Conservation (phyloP, 2,113 vertebrate genomes). For the Melanerpes aurifrons region DNA sequence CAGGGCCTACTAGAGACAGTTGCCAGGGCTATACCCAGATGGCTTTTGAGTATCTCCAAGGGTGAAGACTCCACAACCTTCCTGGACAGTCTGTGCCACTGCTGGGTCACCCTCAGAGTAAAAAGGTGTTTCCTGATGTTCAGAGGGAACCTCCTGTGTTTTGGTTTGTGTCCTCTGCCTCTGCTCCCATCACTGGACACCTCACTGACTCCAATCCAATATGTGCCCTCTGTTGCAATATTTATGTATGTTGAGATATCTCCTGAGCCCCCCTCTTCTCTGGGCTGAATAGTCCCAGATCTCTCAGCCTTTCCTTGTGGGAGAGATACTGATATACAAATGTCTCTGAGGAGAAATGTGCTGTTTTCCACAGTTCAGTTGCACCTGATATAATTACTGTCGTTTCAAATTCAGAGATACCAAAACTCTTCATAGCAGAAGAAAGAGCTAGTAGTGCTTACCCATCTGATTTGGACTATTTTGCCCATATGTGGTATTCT, state of each 20-base stretch:
- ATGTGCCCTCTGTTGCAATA: not conserved
- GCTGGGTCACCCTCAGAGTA: not conserved
- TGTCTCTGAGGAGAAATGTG: not conserved
- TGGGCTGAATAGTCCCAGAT: not conserved
- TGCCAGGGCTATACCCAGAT: not conserved
- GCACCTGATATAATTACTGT: not conserved
- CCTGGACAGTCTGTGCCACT: not conserved
- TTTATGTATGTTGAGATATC: not conserved
- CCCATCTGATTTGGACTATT: not conserved
- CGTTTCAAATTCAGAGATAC: not conserved
- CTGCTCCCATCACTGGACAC: not conserved
- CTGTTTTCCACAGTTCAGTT: not conserved
- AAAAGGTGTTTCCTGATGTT: not conserved
- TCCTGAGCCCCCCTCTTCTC: not conserved
- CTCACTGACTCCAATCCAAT: not conserved
- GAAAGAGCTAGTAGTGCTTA: not conserved
- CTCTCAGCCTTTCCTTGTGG: not conserved
- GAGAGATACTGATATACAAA: not conserved
- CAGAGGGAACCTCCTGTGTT: not conserved
- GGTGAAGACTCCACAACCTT: not conserved
- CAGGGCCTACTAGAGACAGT: not conserved
- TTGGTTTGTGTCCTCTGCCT: not conserved
- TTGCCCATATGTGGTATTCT: not conserved
- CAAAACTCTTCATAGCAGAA: not conserved
- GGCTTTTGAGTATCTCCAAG: not conserved